Evolutionary conservation across 2,888 invertebrate genomes (phyloP).

Genomic region (Chloromyia formosa): DNA sequence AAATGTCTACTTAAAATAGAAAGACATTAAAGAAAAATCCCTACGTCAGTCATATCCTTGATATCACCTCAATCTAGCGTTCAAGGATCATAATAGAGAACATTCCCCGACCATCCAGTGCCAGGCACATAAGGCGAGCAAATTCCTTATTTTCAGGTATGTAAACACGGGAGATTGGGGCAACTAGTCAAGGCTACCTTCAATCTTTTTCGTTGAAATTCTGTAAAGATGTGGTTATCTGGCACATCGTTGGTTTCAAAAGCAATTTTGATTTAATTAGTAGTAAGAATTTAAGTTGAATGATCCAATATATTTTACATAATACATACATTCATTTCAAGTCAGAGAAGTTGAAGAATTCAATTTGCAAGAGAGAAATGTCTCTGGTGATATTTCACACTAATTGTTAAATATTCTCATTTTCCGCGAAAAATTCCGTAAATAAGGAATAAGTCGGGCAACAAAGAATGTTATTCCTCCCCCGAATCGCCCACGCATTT

Average conservation of each 20-base stretch:
- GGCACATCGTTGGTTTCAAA: too few species aligned
- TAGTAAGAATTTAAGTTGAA: too few species aligned
- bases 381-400: not conserved
- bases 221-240: too few species aligned
- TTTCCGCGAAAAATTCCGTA: not conserved
- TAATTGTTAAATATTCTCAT: not conserved
- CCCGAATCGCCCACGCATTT: not conserved
- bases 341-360: too few species aligned
- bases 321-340: too few species aligned
- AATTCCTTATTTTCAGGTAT: not conserved
- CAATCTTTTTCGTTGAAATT: too few species aligned
- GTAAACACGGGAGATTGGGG: not conserved
- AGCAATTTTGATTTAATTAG: too few species aligned
- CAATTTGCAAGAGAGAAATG: not conserved
- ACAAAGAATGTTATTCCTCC: not conserved
- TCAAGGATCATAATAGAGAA: not conserved
- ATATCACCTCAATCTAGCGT: not conserved
- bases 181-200: too few species aligned
- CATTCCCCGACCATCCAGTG: not conserved
- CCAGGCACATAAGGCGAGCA: not conserved
- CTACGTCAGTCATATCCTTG: not conserved
- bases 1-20: not conserved
- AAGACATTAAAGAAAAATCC: not conserved
- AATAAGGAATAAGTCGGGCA: not conserved
- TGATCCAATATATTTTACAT: too few species aligned